These are phyloP conservation scores for Dynastes hyllus DNA, from an alignment of 2,888 invertebrate species.

Conservation along the genomic window DNA sequence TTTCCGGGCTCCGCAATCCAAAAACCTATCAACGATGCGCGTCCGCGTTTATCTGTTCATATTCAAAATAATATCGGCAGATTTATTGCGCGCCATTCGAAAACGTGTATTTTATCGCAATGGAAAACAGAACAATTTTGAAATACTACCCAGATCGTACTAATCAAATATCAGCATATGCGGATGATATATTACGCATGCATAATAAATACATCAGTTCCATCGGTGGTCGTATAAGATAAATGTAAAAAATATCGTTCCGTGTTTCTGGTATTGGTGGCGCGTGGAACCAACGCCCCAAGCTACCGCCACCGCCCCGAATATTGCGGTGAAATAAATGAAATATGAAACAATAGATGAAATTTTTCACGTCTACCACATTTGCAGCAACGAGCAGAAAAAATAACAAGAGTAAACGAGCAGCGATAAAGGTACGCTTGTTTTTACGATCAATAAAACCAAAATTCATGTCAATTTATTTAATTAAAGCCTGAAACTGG, in stretches of 20 bases:
- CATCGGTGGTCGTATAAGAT: constrained; percentile 48
- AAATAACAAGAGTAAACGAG: constrained; percentile 1
- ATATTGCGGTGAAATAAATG: constrained; percentile 40
- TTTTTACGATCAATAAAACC: constrained; percentile 19
- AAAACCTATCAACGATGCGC: background rate
- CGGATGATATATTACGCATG: constrained; percentile 45
- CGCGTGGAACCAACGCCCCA: background rate
- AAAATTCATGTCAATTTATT: constrained; percentile 21
- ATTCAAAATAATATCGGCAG: constrained; percentile 43
- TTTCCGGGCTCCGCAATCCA: background rate
- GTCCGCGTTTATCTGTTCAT: constrained; percentile 31
- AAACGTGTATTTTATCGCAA: constrained; percentile 49
- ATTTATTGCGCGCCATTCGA: constrained; percentile 44
- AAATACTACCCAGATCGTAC: constrained; percentile 43
- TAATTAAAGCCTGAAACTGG: constrained; percentile 6
- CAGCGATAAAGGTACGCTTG: background rate
- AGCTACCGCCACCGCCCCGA: background rate
- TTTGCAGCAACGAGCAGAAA: background rate
- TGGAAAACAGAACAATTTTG: constrained; percentile 48
- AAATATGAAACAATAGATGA: constrained; percentile 40
- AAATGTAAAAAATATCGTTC: constrained; percentile 47
- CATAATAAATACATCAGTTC: constrained; percentile 52
- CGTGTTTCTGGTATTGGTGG: constrained; percentile 18
- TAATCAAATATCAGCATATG: constrained; percentile 48
- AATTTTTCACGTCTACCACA: constrained; percentile 22